These are phyloP conservation scores for Pungitius pungitius DNA, from an alignment of 2,113 vertebrate genomes.

Conservation along the genomic window DNA sequence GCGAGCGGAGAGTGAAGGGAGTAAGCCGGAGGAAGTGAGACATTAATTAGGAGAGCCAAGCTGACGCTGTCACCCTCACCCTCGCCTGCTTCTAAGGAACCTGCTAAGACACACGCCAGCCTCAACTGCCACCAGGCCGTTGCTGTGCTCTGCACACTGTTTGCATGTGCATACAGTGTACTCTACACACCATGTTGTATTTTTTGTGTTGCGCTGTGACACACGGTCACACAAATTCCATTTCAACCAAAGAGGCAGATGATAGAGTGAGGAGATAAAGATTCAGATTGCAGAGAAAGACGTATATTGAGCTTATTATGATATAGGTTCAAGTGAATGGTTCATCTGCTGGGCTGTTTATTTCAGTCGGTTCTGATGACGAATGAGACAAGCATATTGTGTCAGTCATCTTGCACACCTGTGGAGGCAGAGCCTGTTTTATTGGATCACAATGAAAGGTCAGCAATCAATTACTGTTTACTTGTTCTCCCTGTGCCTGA, in stretches of 20 bases:
- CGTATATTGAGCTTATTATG: conserved; percentile 33
- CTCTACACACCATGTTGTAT: conserved; percentile 30
- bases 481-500: conserved; percentile 67
- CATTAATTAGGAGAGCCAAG: conserved; percentile 86
- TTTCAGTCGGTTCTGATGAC: conserved; percentile 61
- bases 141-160: conserved; percentile 48
- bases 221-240: conserved; percentile 51
- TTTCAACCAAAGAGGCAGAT: conserved; percentile 38
- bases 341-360: conserved; percentile 55
- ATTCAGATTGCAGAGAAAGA: conserved; percentile 9
- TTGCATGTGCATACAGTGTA: conserved; percentile 50
- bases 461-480: conserved; percentile 78
- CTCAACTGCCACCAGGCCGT: conserved; percentile 69
- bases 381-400: conserved; percentile 62
- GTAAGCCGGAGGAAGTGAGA: conserved; percentile 80
- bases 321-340: conserved; percentile 50
- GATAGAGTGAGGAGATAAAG: conserved; percentile 45
- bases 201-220: conserved; percentile 55
- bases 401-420: conserved; percentile 48
- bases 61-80: conserved; percentile 81
- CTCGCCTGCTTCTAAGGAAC: conserved; percentile 74
- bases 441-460: conserved; percentile 66
- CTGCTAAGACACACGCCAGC: conserved; percentile 72
- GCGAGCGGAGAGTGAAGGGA: conserved; percentile 72
- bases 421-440: conserved; percentile 67